A percentile compares a stretch with the other conserved stretches of the same genome.
Evolutionary conservation across 2,888 invertebrate genomes (phyloP).

Genomic region (Acanthacorydalis orientalis): DNA sequence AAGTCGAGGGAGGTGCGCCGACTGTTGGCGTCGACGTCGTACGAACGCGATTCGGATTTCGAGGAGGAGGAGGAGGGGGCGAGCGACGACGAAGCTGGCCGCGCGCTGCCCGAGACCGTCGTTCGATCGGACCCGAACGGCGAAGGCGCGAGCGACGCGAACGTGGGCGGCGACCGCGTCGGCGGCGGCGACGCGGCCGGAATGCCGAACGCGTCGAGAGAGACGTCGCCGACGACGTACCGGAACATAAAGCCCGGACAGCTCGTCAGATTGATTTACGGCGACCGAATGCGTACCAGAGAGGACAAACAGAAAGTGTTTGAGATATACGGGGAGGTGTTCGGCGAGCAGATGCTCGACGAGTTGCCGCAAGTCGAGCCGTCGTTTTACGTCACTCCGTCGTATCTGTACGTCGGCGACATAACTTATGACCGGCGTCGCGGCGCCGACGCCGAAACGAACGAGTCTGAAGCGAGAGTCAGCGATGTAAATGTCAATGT

Average conservation of each 20-base stretch:
- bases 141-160: neutral
- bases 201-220: conserved; percentile 4
- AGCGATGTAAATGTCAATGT: conserved; percentile 19
- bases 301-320: conserved; percentile 59
- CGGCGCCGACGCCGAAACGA: conserved; percentile 23
- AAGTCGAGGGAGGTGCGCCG: neutral
- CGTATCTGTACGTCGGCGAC: conserved; percentile 47
- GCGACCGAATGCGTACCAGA: conserved; percentile 67
- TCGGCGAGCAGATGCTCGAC: conserved; percentile 22
- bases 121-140: neutral
- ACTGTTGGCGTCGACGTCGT: neutral
- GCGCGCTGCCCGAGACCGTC: neutral
- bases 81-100: neutral
- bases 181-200: conserved; percentile 14
- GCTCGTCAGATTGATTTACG: conserved; percentile 65
- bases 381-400: conserved; percentile 37
- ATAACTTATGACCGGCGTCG: conserved; percentile 30
- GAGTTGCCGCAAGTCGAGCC: conserved; percentile 24
- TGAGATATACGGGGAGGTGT: conserved; percentile 27
- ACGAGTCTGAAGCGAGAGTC: conserved; percentile 29
- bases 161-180: conserved; percentile 6
- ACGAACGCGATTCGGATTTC: neutral
- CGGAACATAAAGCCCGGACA: conserved; percentile 30
- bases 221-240: neutral
- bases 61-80: neutral